Evolutionary conservation across 2,797 vertebrate species (phyloP).

Genomic region (Atherinosoma microstoma): DNA sequence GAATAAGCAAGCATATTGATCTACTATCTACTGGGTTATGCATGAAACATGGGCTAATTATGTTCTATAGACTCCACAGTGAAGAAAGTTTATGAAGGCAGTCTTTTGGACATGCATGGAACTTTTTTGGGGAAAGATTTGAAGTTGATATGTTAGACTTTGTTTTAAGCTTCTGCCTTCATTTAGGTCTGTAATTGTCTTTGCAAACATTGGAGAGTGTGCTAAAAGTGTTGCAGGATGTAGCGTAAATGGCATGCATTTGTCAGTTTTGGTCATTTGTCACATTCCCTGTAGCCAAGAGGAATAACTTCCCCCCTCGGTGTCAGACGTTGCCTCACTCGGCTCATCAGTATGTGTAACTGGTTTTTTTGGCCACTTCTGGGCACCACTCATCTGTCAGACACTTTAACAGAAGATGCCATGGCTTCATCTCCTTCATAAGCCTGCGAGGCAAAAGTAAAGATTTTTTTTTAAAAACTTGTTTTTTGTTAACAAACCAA

Average conservation of each 20-base stretch:
- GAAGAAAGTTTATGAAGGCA: constrained; percentile 24
- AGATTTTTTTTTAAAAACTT: neutral
- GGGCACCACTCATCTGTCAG: constrained; percentile 30
- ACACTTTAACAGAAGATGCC: constrained; percentile 7
- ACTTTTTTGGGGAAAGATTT: neutral
- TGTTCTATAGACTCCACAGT: constrained; percentile 25
- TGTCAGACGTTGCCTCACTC: constrained; percentile 26
- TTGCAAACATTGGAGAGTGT: neutral
- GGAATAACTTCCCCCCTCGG: constrained; percentile 33
- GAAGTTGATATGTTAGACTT: neutral
- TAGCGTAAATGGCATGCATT: neutral
- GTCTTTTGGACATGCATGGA: neutral
- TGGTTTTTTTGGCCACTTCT: constrained; percentile 22
- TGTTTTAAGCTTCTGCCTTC: neutral
- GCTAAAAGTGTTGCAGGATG: neutral
- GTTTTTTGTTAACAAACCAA: neutral
- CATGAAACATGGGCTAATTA: constrained; percentile 55
- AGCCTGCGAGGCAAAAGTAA: neutral
- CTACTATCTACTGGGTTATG: constrained; percentile 47
- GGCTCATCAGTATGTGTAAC: constrained; percentile 17
- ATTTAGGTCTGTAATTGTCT: neutral
- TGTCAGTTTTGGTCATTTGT: constrained; percentile 24
- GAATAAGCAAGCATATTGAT: constrained; percentile 64
- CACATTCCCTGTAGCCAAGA: constrained; percentile 31
- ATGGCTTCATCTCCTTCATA: constrained; percentile 8